Evolutionary conservation across 2,797 vertebrate genomes (phyloP).

Genomic region (Acipenser transmontanus): DNA sequence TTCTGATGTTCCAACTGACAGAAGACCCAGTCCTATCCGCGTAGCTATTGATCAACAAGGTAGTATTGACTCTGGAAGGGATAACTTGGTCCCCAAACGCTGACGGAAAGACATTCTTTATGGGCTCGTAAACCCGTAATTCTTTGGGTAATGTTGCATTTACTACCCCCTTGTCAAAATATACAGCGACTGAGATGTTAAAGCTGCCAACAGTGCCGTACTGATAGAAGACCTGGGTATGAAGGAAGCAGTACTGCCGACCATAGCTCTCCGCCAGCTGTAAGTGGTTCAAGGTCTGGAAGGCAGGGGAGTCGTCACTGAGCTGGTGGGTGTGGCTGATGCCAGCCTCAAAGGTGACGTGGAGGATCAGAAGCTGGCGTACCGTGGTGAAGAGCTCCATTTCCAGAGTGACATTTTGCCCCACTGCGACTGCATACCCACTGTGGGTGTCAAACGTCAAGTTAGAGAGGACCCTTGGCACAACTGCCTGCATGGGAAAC

Average conservation of each 20-base stretch:
- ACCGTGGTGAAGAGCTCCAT: constrained; percentile 29
- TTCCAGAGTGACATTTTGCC: constrained; percentile 19
- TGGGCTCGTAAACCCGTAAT: constrained; percentile 24
- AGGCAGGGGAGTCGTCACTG: constrained; percentile 1
- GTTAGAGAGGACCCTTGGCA: constrained; percentile 20
- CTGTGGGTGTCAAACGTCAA: constrained; percentile 22
- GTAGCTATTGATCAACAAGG: constrained; percentile 18
- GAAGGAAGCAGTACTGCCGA: constrained; percentile 28
- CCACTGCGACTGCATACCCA: constrained; percentile 17
- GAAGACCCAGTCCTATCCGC: constrained; percentile 11
- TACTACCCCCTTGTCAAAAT: constrained; percentile 17
- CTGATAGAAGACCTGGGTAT: constrained; percentile 21
- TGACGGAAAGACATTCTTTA: constrained; percentile 18
- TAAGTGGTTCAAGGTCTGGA: constrained; percentile 11
- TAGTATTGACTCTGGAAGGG: constrained; percentile 19
- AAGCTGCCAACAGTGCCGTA: constrained; percentile 21
- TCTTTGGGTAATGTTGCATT: constrained; percentile 13
- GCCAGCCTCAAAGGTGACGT: constrained; percentile 13
- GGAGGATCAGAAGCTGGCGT: constrained; percentile 25
- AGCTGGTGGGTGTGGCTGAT: constrained; percentile 14
- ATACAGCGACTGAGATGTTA: constrained; percentile 20
- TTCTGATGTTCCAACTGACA: constrained; percentile 28
- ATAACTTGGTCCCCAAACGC: constrained; percentile 23
- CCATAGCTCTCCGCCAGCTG: constrained; percentile 19
- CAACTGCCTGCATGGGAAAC: constrained; percentile 24